Conservation (phyloP, 1,140 invertebrate genomes). For the Venustaconcha ellipsiformis region DNA sequence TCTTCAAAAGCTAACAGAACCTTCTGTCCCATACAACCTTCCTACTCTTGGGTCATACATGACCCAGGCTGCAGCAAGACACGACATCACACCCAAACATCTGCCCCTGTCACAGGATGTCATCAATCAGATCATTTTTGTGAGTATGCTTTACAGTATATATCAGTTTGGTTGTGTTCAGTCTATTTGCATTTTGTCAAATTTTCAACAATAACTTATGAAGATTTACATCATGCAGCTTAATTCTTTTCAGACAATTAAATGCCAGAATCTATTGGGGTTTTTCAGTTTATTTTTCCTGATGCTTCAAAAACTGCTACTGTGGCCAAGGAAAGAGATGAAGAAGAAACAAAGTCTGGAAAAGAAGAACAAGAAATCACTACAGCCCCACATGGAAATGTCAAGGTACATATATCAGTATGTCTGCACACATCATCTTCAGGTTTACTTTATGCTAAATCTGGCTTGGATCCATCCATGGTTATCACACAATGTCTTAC, state of each 20-base stretch:
- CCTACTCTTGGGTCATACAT: slow-evolving; percentile 47
- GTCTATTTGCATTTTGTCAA: too few relatives aligned
- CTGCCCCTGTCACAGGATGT: slow-evolving; percentile 83
- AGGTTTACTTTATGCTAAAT: too few relatives aligned
- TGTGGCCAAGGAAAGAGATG: slow-evolving; percentile 19
- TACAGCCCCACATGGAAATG: too few relatives aligned
- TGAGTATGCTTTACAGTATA: slow-evolving; percentile 27
- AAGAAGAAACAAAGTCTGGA: slow-evolving; percentile 33
- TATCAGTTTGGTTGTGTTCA: not conserved
- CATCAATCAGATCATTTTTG: slow-evolving; percentile 80
- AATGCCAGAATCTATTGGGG: not conserved
- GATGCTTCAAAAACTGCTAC: slow-evolving; percentile 78
- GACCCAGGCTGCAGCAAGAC: slow-evolving; percentile 13
- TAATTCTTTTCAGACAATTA: not conserved
- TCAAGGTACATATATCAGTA: too few relatives aligned
- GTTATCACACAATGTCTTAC: too few relatives aligned
- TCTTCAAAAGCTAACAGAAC: slow-evolving; percentile 69
- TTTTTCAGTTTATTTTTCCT: slow-evolving; percentile 83
- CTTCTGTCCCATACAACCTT: slow-evolving; percentile 57
- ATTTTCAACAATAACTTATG: not conserved
- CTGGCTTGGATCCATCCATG: too few relatives aligned
- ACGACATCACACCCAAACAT: slow-evolving; percentile 67
- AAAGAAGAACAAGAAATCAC: slow-evolving; percentile 18
- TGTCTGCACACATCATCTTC: too few relatives aligned
- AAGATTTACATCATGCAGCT: not conserved